Conservation (phyloP, 2,888 invertebrate species). For the Apocheima hispidaria region DNA sequence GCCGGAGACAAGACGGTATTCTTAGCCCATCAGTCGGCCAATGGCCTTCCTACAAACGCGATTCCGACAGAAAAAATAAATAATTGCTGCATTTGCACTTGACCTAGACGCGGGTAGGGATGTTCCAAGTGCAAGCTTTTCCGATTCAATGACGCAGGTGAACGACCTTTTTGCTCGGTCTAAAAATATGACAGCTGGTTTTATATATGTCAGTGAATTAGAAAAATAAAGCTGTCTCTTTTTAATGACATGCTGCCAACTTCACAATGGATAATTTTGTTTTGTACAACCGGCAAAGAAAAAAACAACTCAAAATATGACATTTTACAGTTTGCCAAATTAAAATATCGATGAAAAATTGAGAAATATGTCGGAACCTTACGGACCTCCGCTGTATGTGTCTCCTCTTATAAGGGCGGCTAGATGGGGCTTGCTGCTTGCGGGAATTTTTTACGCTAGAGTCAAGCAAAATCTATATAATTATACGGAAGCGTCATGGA, state of each 20-base stretch:
- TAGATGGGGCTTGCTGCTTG: constrained; percentile 66
- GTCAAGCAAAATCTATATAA: constrained; percentile 66
- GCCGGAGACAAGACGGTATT: constrained; percentile 87
- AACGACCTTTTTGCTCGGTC: constrained; percentile 57
- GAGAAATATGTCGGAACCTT: constrained; percentile 57
- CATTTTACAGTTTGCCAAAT: no score
- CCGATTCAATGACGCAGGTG: constrained; percentile 49
- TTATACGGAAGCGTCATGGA: constrained; percentile 56
- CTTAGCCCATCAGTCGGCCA: constrained; percentile 87
- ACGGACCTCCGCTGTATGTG: constrained; percentile 71
- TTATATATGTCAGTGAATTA: constrained; percentile 23
- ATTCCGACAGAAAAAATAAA: constrained; percentile 68
- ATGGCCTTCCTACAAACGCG: constrained; percentile 75
- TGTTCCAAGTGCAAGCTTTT: constrained; percentile 48
- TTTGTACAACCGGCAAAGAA: neutral
- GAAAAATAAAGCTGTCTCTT: constrained; percentile 26
- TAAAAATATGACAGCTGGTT: constrained; percentile 40
- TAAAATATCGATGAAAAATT: neutral
- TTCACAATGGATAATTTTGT: neutral
- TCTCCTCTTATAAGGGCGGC: constrained; percentile 75
- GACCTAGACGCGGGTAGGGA: constrained; percentile 74
- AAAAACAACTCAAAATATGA: no score
- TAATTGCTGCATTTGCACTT: constrained; percentile 74
- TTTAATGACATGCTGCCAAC: constrained; percentile 5
- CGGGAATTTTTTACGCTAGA: constrained; percentile 71